These are phyloP conservation scores for Drosophila tropicalis DNA, from an alignment of 1,140 invertebrate species.

Conservation along the genomic window DNA sequence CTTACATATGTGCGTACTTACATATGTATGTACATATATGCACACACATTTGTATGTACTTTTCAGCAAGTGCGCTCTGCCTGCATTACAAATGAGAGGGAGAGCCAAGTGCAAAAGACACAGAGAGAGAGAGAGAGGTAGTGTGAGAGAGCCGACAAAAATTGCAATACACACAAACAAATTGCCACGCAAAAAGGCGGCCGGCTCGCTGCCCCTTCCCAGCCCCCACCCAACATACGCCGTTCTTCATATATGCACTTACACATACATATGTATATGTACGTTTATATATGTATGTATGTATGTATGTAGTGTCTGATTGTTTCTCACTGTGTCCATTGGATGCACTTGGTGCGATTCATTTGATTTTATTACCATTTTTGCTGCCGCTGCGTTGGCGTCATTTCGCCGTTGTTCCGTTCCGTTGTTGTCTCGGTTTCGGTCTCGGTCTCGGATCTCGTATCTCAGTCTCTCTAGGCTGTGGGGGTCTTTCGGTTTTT, in stretches of 20 bases:
- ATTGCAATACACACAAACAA: constrained; percentile 77
- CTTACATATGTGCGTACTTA: constrained; percentile 14
- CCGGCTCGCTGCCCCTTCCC: constrained; percentile 52
- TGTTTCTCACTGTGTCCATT: constrained; percentile 29
- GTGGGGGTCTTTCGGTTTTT: constrained; percentile 46
- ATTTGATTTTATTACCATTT: constrained; percentile 80
- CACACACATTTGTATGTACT: neutral
- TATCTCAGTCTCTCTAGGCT: constrained; percentile 27
- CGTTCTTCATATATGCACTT: constrained; percentile 15
- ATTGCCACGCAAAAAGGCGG: constrained; percentile 73
- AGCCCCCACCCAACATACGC: neutral
- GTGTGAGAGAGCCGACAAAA: constrained; percentile 54
- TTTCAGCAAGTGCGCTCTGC: constrained; percentile 43
- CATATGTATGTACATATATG: neutral
- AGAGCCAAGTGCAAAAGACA: constrained; percentile 19
- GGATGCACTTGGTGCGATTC: constrained; percentile 80
- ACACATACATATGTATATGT: too few species aligned
- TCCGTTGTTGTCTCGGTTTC: constrained; percentile 36
- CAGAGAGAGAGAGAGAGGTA: constrained; percentile 25
- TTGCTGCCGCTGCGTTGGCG: constrained; percentile 45
- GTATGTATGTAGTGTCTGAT: constrained; percentile 14
- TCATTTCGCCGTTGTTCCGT: constrained; percentile 20
- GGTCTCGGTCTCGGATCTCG: constrained; percentile 22
- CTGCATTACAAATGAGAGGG: constrained; percentile 53
- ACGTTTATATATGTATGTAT: constrained; percentile 34